phyloP scores from a whole-genome alignment of 2,113 vertebrate genomes.

The Cardinalis cardinalis region DNA sequence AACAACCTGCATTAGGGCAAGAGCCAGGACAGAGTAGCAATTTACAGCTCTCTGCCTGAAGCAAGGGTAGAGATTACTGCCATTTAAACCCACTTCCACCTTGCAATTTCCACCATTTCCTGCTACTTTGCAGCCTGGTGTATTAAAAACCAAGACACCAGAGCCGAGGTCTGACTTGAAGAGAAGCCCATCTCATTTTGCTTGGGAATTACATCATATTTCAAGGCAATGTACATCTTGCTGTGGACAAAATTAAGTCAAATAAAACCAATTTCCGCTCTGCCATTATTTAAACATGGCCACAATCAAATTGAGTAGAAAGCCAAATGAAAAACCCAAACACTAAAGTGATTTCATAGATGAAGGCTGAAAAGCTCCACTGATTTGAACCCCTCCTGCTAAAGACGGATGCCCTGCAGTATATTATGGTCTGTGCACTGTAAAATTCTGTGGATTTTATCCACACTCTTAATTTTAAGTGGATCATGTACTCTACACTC shows the following conservation, averaged over 20 bases:
- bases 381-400: not conserved
- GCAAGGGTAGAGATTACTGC: constrained; percentile 3
- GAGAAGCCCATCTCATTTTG: not conserved
- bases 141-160: not conserved
- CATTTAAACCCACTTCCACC: constrained; percentile 23
- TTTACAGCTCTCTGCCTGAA: constrained; percentile 3
- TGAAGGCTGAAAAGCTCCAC: not conserved
- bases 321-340: constrained; percentile 31
- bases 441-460: not conserved
- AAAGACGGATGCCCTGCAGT: not conserved
- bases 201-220: constrained; percentile 14
- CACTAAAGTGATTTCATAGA: not conserved
- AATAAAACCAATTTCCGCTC: constrained; percentile 35
- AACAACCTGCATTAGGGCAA: not conserved
- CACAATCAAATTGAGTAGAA: constrained; percentile 29
- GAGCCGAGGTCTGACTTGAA: not conserved
- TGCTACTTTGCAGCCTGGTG: not conserved
- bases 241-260: constrained; percentile 36
- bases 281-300: constrained; percentile 22
- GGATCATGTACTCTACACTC: not conserved
- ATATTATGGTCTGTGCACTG: not conserved
- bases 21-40: not conserved
- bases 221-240: not conserved
- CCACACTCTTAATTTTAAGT: not conserved
- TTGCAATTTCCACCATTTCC: constrained; percentile 19